Evolutionary conservation across 2,888 invertebrate genomes (phyloP), one percentile per base, ranked within the genome.

Genomic region (Toxonevra muliebris): DNA sequence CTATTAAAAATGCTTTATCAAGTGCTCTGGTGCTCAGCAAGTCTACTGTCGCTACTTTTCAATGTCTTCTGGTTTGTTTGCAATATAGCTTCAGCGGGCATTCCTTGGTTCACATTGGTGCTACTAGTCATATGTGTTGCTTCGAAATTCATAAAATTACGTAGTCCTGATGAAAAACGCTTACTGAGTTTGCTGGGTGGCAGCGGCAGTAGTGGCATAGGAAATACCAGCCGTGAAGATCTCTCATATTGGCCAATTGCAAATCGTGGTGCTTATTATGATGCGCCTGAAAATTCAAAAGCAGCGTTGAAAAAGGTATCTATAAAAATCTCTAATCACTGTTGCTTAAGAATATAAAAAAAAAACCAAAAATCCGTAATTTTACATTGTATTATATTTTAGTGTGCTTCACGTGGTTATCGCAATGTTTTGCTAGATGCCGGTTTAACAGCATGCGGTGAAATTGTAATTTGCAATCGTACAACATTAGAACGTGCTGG

Each of bases 231-330:
- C 15, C 78, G 80, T 12, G 80, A 83, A 69, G 84, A 85, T 65
- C 76, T 83, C 64, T 80, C 84, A 52, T 83, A 82, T 68, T 85
- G 85, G 84, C 82, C 85, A 48, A 82, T 85, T 61, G 85, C 85
- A 1, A 83, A 83, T 76, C 81, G 82, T 15, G 85, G 83, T 57
- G 85, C 84, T 69, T 81, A 81, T 45, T 85, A 84, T 73, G 85
- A 85, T 77, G 84, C 84, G 19, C 85, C 85, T 1, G 85, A 85
- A 71, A 85, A 85, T 66, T 84, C 85, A 2, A 79, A 78, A 74
- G 82, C 83, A 53, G 84, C 85, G 48, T 76, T 85, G 30, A 83
- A 82, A 76, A 84, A 85, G 77, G 85, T 84, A 74, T 41, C 15
- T 55, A 48, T 50, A n/a, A 55, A 62, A 60, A n/a, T 2, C 12